Conservation (phyloP, 2,797 vertebrate genomes). For the Takifugu rubripes region DNA sequence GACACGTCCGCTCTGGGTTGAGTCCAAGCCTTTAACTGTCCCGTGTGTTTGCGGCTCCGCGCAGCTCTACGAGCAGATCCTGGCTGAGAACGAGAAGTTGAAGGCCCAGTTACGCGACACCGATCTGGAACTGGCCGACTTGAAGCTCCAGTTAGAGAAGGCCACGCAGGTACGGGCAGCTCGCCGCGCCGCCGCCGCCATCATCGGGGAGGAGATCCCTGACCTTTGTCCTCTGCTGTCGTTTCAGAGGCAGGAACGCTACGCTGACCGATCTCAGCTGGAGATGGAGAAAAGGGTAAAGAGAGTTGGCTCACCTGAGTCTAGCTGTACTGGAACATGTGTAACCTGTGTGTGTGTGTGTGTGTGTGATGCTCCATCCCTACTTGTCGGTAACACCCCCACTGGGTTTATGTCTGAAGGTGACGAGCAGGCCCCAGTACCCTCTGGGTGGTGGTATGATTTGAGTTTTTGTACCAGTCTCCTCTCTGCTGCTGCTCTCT, state of each 20-base stretch:
- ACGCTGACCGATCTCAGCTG: constrained; percentile 94
- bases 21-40: background rate
- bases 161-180: constrained; percentile 85
- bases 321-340: too few relatives aligned
- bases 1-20: background rate
- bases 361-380: constrained; percentile 1
- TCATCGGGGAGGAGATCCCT: rapidly evolving
- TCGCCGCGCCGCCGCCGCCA: rapidly evolving
- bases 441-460: constrained; percentile 93
- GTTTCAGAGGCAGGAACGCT: constrained; percentile 96
- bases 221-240: constrained; percentile 3
- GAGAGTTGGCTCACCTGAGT: background rate
- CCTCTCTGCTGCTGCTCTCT: constrained; percentile 79
- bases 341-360: too few relatives aligned
- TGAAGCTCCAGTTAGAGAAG: constrained; percentile 97
- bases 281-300: constrained; percentile 99
- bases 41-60: background rate
- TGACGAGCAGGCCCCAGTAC: constrained; percentile 93
- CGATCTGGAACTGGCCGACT: constrained; percentile 90
- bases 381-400: constrained; percentile 58
- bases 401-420: constrained; percentile 96
- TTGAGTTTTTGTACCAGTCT: constrained; percentile 74
- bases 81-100: constrained; percentile 96
- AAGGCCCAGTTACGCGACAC: constrained; percentile 96
- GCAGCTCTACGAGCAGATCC: constrained; percentile 96